Evolutionary conservation across 2,113 vertebrate species (phyloP).

Genomic region (Pomatostomus ruficeps): DNA sequence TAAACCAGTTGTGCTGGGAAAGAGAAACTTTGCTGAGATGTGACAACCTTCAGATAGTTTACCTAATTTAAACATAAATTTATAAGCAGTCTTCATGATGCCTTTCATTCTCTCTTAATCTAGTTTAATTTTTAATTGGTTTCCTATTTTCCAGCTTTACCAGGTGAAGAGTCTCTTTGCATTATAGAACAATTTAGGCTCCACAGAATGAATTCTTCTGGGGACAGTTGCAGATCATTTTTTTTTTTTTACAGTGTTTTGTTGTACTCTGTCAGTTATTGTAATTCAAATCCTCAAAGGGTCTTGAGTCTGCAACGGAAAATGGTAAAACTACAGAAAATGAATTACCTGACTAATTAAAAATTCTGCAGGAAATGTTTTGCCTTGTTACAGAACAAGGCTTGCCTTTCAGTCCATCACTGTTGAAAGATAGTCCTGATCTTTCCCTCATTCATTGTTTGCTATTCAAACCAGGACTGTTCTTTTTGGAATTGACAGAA

Average conservation of each 20-base stretch:
- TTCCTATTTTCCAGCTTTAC: not conserved
- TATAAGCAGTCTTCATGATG: not conserved
- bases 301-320: not conserved
- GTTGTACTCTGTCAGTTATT: not conserved
- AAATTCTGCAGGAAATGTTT: not conserved
- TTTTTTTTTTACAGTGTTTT: not conserved
- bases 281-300: not conserved
- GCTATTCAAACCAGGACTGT: not conserved
- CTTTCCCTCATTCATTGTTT: not conserved
- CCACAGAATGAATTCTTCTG: not conserved
- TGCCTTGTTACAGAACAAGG: not conserved
- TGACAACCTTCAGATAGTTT: not conserved
- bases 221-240: not conserved
- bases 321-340: not conserved
- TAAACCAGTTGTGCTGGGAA: not conserved
- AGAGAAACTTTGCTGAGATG: not conserved
- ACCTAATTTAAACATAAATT: not conserved
- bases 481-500: not conserved
- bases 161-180: not conserved
- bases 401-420: not conserved
- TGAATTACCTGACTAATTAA: not conserved
- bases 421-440: not conserved
- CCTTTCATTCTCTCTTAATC: not conserved
- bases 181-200: not conserved
- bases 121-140: not conserved